These are phyloP conservation scores for Caerostris darwini DNA, from an alignment of 1,140 invertebrate genomes.

Conservation along the genomic window DNA sequence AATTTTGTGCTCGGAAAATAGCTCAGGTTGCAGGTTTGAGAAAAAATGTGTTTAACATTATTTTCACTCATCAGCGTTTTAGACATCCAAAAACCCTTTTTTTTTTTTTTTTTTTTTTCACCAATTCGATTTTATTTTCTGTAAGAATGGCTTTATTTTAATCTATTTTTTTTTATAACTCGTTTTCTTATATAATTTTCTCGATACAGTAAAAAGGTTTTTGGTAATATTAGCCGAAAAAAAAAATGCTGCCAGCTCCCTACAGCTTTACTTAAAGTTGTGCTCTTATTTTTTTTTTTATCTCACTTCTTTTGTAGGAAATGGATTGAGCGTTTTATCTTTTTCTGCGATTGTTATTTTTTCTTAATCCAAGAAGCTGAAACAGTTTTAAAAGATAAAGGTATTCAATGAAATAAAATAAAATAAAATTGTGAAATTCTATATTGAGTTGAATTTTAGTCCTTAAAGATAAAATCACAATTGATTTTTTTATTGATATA, in stretches of 20 bases:
- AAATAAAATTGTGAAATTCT: not conserved
- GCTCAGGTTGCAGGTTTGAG: too few relatives aligned
- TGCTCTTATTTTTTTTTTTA: not conserved
- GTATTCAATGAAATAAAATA: not conserved
- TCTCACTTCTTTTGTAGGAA: not conserved
- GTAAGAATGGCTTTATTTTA: constrained; percentile 15
- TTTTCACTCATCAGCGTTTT: too few relatives aligned
- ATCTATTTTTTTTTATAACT: not conserved
- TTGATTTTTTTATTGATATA: not conserved
- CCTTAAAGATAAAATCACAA: not conserved
- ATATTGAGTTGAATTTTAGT: not conserved
- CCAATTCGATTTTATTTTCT: constrained; percentile 39
- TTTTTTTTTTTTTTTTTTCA: not conserved
- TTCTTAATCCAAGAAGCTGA: not conserved
- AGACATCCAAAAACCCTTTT: too few relatives aligned
- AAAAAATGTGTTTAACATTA: too few relatives aligned
- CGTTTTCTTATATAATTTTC: not conserved
- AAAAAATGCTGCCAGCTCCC: not conserved
- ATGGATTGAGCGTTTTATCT: not conserved
- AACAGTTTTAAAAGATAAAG: not conserved
- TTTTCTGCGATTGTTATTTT: not conserved
- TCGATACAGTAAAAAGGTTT: not conserved
- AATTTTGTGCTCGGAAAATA: too few relatives aligned
- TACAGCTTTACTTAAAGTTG: not conserved
- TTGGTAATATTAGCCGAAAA: constrained; percentile 36